Percentiles rank a stretch among this genome's conserved stretches.
These are phyloP conservation scores for Drosophila auraria DNA, from an alignment of 1,140 invertebrate species.

Conservation along the genomic window DNA sequence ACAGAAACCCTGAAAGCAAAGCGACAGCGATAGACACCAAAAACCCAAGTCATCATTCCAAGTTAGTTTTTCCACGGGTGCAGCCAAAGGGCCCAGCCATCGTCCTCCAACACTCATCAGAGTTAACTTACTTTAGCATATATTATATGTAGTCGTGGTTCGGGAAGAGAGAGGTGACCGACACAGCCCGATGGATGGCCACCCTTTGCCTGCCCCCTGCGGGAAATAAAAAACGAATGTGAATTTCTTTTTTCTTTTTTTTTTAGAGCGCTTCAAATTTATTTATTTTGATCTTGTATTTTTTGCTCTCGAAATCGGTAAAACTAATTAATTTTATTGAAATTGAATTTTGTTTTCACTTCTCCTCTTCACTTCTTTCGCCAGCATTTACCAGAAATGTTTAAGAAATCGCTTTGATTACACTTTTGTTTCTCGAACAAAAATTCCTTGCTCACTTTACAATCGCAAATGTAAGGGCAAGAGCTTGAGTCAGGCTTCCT, in stretches of 20 bases:
- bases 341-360: conserved; percentile 75
- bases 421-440: conserved; percentile 18
- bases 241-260: conserved; percentile 31
- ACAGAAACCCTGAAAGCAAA: conserved; percentile 44
- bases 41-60: conserved; percentile 73
- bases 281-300: conserved; percentile 5
- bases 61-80: conserved; percentile 51
- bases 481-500: conserved; percentile 54
- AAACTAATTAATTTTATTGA: conserved; percentile 76
- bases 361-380: conserved; percentile 37
- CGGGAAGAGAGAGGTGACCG: conserved; percentile 10
- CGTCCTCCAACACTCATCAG: conserved; percentile 30
- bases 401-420: conserved; percentile 24
- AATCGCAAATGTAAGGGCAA: conserved; percentile 14
- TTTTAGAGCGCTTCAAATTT: conserved; percentile 38
- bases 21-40: conserved; percentile 50
- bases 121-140: conserved; percentile 40
- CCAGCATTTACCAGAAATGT: conserved; percentile 40
- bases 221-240: conserved; percentile 55
- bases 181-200: neutral
- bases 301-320: conserved; percentile 41
- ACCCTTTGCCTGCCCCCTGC: conserved; percentile 54
- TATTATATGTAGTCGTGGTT: conserved; percentile 23
- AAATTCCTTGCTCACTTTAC: conserved; percentile 35
- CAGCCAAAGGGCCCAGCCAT: conserved; percentile 45